phyloP scores from a whole-genome alignment of 2,113 vertebrate species.

The Echinops telfairi region DNA sequence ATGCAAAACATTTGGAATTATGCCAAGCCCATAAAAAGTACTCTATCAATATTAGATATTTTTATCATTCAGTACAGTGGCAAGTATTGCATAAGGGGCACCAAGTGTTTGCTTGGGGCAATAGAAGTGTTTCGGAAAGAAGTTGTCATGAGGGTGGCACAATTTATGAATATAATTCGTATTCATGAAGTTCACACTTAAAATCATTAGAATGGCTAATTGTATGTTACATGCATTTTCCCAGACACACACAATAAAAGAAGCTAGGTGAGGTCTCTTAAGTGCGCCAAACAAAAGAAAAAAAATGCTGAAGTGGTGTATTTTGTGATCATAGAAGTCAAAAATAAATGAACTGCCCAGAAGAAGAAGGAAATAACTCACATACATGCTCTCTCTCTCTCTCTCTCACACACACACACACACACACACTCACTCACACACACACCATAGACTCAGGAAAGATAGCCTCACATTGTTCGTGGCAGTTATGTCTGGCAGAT shows the following conservation, averaged over 20 bases:
- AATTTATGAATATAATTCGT: too few species aligned
- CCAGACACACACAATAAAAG: not conserved
- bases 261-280: not conserved
- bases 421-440: not conserved
- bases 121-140: too few species aligned
- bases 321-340: not conserved
- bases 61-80: not conserved
- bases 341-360: not conserved
- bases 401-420: too few species aligned
- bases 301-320: not conserved
- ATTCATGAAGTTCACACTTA: too few species aligned
- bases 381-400: too few species aligned
- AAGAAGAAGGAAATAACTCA: not conserved
- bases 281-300: not conserved
- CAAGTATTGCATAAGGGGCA: too few species aligned
- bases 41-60: not conserved
- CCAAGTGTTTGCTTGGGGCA: too few species aligned
- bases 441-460: not conserved
- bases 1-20: not conserved
- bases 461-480: not conserved
- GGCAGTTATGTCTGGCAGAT: not conserved
- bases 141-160: too few species aligned
- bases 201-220: not conserved
- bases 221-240: not conserved
- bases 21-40: not conserved